phyloP scores from a whole-genome alignment of 2,888 invertebrate genomes.

The Drosophila mulleri region DNA sequence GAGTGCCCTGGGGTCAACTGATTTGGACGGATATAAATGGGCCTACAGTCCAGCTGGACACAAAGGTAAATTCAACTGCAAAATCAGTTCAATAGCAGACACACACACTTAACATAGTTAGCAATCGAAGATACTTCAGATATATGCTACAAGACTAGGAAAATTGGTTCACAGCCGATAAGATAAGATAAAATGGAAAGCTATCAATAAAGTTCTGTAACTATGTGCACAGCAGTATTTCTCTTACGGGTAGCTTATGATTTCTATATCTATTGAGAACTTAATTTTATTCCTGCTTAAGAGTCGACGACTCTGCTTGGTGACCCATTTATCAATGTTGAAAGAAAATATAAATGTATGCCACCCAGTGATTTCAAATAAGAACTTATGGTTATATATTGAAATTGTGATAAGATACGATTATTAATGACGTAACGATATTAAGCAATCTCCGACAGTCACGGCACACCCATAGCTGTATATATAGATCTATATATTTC shows the following conservation, averaged over 20 bases:
- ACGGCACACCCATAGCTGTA: constrained; percentile 41
- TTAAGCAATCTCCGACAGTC: constrained; percentile 28
- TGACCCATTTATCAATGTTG: constrained; percentile 18
- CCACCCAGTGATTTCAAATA: constrained; percentile 10
- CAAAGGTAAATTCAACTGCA: not conserved
- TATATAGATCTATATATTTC: constrained; percentile 14
- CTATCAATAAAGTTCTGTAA: constrained; percentile 5
- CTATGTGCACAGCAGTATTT: constrained; percentile 1
- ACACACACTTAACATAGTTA: not conserved
- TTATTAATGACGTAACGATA: constrained; percentile 26
- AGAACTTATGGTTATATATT: constrained; percentile 12
- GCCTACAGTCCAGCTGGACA: not conserved
- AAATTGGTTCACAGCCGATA: constrained; percentile 7
- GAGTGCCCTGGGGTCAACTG: constrained; percentile 20
- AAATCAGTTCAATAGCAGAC: constrained; percentile 7
- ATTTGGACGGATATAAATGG: constrained; percentile 22
- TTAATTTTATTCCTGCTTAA: constrained; percentile 1
- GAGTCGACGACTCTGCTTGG: not conserved
- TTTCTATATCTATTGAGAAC: not conserved
- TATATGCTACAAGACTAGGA: constrained; percentile 9
- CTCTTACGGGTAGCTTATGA: not conserved
- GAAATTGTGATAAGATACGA: constrained; percentile 27
- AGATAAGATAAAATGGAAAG: constrained; percentile 19
- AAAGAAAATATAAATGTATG: constrained; percentile 13
- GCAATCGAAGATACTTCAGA: constrained; percentile 16